Base-by-base conservation (phyloP, 1,140 invertebrate species). In the Bombus terrestris region DNA sequence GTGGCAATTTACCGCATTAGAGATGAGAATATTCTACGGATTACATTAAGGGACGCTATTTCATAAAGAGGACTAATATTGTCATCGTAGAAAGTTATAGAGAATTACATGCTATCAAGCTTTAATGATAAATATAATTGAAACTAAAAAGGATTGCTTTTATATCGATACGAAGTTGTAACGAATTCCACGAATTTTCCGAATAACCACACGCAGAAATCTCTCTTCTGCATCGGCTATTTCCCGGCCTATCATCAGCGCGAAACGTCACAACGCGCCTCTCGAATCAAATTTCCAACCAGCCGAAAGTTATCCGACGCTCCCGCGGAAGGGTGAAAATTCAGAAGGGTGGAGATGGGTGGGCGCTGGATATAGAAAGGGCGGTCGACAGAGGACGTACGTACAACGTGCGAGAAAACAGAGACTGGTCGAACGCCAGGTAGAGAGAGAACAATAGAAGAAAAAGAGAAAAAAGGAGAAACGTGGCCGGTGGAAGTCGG, bases 261-360 rank as follows among this genome's bases (percentile, higher is more conserved):
- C 37, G 64, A 64, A 77, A 72, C 78, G 69, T 74, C 41, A 68
- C 53, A 62, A 66, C 78, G 73, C 59, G 57, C 15, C 28, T 62
- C 64, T 64, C 83, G 86, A 88, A 88, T 88, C 86, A 81, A 84
- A 83, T 88, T 88, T 87, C 81, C 86, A 84, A 47, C 75, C 80
- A 62, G 62, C 75, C 81, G 75, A 88, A 88, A 88, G 87, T 88
- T 88, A 88, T 87, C 71, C 87, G 86, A 88, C 77, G 81, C 86
- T 73, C 81, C 53, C 69, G 80, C n/a, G n/a, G 18, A 12, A 13
- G 59, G 39, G 28, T 62, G 75, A 59, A 62, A 77, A 77, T 10
- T 10, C 43, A 47, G 15, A n/a, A 22, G 12, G 25, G n/a, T 28
- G 35, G 18, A 35, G 13, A 25, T 6, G 25, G 35, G 25, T 2